These are phyloP conservation scores for Campylomormyrus tamandua DNA, from an alignment of 2,113 vertebrate genomes.

Conservation along the genomic window DNA sequence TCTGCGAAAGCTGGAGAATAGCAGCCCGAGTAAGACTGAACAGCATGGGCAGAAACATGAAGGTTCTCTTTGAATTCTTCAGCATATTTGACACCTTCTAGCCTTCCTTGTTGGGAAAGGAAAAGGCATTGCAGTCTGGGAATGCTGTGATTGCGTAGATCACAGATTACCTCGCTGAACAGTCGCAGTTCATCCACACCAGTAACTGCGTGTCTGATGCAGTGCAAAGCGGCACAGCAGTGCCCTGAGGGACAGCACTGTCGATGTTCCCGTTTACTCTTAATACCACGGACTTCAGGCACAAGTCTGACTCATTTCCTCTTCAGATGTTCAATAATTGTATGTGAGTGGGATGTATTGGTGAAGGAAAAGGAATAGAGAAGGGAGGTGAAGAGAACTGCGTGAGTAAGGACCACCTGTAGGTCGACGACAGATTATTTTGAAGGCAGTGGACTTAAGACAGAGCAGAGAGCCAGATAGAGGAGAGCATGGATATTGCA, in stretches of 20 bases:
- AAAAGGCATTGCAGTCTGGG: neutral
- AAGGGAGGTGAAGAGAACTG: neutral
- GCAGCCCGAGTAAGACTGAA: neutral
- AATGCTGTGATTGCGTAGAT: neutral
- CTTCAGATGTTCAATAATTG: neutral
- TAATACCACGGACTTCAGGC: neutral
- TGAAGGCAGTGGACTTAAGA: neutral
- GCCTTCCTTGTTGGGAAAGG: neutral
- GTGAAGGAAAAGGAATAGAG: neutral
- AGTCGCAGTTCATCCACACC: neutral
- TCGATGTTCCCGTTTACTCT: neutral
- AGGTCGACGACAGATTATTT: neutral
- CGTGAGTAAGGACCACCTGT: neutral
- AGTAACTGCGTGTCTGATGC: neutral
- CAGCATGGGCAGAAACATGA: neutral
- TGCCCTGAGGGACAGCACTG: neutral
- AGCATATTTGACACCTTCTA: neutral
- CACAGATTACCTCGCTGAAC: neutral
- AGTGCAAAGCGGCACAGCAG: neutral
- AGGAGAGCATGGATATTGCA: neutral
- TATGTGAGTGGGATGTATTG: neutral
- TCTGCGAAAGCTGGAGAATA: neutral
- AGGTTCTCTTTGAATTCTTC: neutral
- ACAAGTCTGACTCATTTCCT: neutral
- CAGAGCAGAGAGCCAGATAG: neutral